Conservation (phyloP, 2,888 invertebrate species). For the Cremastinae sp. region DNA sequence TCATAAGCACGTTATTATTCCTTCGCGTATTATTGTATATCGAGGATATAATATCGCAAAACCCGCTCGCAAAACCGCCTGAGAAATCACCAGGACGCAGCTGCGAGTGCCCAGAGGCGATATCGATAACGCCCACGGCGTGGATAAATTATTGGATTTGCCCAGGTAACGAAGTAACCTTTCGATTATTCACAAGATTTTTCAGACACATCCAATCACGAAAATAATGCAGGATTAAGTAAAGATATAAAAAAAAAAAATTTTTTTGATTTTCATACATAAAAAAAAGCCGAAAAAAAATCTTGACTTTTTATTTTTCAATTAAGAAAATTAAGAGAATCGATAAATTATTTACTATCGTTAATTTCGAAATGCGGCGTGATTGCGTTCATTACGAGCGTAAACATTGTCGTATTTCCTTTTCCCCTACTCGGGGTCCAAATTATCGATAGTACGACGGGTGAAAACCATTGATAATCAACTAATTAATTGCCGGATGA, state of each 20-base stretch:
- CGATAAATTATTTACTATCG: too few species aligned
- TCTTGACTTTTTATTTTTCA: too few species aligned
- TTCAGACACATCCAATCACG: conserved; percentile 28
- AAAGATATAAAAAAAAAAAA: not conserved
- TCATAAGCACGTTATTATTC: too few species aligned
- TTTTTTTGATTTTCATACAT: not conserved
- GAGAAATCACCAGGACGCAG: conserved; percentile 57
- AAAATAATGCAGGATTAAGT: not conserved
- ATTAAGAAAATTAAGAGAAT: too few species aligned
- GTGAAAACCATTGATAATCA: conserved; percentile 36
- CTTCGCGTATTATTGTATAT: not conserved
- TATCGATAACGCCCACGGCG: conserved; percentile 44
- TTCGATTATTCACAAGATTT: conserved; percentile 55
- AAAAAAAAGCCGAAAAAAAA: too few species aligned
- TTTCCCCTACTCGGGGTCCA: conserved; percentile 21
- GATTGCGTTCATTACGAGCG: too few species aligned
- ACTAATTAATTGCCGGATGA: conserved; percentile 44
- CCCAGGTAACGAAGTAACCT: conserved; percentile 34
- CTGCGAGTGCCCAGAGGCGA: conserved; percentile 46
- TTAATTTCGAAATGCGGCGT: too few species aligned
- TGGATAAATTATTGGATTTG: conserved; percentile 50
- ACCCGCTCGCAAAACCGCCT: conserved; percentile 24
- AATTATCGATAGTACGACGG: conserved; percentile 14
- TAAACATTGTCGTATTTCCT: not conserved
- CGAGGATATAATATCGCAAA: conserved; percentile 14